Conservation (phyloP, 2,113 vertebrate species). For the Trogon melanurus region DNA sequence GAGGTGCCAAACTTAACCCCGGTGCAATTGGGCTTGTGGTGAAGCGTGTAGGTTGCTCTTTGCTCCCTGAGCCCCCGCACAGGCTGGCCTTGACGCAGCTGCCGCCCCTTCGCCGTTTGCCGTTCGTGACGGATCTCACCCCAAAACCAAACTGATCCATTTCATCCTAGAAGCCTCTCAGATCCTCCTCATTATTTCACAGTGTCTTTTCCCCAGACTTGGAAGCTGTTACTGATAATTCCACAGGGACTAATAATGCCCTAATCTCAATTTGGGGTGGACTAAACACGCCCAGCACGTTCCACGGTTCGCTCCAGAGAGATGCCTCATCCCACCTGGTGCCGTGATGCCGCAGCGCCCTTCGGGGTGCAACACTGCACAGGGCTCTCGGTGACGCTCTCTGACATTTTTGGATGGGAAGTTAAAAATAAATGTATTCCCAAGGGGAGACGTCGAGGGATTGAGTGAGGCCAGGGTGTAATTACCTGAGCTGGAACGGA, state of each 20-base stretch:
- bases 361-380: background rate
- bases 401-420: background rate
- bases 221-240: background rate
- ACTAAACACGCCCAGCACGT: background rate
- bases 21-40: constrained; percentile 29
- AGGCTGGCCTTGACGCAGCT: constrained; percentile 27
- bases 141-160: background rate
- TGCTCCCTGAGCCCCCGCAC: constrained; percentile 33
- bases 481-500: constrained; percentile 61
- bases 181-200: background rate
- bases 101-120: background rate
- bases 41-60: constrained; percentile 43
- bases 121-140: background rate
- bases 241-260: constrained; percentile 41
- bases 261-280: background rate
- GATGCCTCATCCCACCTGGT: background rate
- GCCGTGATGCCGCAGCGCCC: background rate
- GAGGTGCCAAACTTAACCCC: constrained; percentile 61
- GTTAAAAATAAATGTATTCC: constrained; percentile 55
- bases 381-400: background rate
- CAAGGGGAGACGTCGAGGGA: background rate
- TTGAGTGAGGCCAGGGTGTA: constrained; percentile 4
- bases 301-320: background rate
- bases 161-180: background rate
- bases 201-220: background rate